phyloP scores from a whole-genome alignment of 2,113 vertebrate species.

The Rhea pennata region DNA sequence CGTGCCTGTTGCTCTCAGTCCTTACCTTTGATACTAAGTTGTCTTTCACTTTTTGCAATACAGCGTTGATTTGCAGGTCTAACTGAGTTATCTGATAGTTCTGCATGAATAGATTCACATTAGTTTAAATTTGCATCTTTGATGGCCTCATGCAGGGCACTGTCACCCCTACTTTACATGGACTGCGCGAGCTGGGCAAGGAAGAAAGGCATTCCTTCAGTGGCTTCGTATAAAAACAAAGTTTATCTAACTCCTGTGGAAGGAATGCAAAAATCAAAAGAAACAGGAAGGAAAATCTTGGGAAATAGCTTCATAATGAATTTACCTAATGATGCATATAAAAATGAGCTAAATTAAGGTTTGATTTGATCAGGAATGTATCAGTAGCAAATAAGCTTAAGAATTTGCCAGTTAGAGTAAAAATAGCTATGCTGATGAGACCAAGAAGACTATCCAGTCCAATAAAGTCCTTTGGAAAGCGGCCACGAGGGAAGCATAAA shows the following conservation, averaged over 20 bases:
- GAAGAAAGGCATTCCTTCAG: not conserved
- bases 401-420: not conserved
- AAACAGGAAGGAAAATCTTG: not conserved
- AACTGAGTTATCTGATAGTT: not conserved
- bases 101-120: not conserved
- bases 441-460: not conserved
- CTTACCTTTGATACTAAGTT: constrained; percentile 15
- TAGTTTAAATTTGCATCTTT: not conserved
- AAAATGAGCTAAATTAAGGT: not conserved
- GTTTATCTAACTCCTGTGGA: not conserved
- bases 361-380: not conserved
- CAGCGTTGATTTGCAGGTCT: not conserved
- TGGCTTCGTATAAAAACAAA: not conserved
- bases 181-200: not conserved
- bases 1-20: not conserved
- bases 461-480: not conserved
- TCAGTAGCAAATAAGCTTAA: not conserved
- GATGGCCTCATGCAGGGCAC: not conserved
- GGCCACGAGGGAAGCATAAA: not conserved
- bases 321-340: not conserved
- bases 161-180: not conserved
- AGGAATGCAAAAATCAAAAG: not conserved
- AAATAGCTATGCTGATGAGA: not conserved
- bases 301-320: not conserved
- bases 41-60: not conserved